These are phyloP conservation scores for Drosophila kambysellisi DNA, from an alignment of 2,888 invertebrate genomes.

Conservation along the genomic window DNA sequence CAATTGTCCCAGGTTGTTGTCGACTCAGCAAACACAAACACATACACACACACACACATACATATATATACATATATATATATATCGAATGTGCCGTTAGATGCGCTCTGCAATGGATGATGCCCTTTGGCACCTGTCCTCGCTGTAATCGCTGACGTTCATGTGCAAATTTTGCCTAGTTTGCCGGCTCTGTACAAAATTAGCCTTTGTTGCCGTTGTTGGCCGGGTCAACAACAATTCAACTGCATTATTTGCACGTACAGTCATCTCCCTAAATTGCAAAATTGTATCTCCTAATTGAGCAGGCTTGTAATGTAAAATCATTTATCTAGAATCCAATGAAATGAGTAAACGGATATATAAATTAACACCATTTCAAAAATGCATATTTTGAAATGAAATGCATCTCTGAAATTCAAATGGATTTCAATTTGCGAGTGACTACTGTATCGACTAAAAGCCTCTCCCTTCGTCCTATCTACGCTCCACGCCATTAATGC, in stretches of 20 bases:
- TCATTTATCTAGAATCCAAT: background rate
- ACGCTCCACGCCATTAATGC: slow-evolving; percentile 73
- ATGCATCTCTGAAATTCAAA: no score
- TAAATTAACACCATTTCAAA: no score
- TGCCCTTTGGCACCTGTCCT: slow-evolving; percentile 81
- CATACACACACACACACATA: slow-evolving; percentile 18
- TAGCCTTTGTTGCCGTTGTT: slow-evolving; percentile 49
- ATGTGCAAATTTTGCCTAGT: slow-evolving; percentile 65
- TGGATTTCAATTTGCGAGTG: background rate
- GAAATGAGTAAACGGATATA: no score
- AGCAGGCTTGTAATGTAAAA: background rate
- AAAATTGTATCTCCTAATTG: background rate
- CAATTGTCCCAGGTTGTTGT: slow-evolving; percentile 75
- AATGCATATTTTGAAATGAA: no score
- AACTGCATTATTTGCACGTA: slow-evolving; percentile 79
- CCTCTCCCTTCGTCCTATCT: background rate
- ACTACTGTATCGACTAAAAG: background rate
- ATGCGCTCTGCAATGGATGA: slow-evolving; percentile 58
- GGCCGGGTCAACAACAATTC: slow-evolving; percentile 60
- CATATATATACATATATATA: slow-evolving; percentile 5
- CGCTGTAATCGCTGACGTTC: slow-evolving; percentile 67
- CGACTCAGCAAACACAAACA: slow-evolving; percentile 27
- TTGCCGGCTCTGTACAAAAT: slow-evolving; percentile 60
- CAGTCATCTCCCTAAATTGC: background rate
- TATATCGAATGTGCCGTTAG: slow-evolving; percentile 58